Evolutionary conservation across 2,888 invertebrate species (phyloP), one percentile per base, ranked within the genome.

Genomic region (Hecatera dysodea): DNA sequence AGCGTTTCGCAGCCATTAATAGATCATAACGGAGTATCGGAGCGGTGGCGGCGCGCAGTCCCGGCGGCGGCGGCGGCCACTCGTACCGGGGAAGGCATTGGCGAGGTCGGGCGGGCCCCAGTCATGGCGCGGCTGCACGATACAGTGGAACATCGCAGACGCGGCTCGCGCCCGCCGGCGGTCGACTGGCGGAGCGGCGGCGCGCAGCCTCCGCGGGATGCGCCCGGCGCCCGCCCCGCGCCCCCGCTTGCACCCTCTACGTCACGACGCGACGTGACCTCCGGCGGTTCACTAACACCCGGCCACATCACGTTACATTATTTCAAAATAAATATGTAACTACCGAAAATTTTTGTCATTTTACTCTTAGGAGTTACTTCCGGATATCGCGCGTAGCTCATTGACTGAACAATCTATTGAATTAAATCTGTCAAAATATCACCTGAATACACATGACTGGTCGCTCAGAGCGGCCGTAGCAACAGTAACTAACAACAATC

Each of bases 111-210:
- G 97, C 89, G 97, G 96, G 80, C 97, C 97, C 97, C 98, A 98
- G 91, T 97, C 97, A 91, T 97, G 97, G 89, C 97, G 97, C 95
- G 97, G 98, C 95, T 98, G 98, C 91, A 98, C 98, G 89, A 98
- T 98, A 93, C 98, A 98, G 96, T 98, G 98, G 95, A 98, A 98
- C 98, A 98, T 98, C 50, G 72, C 78, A 79, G 82, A 78, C 84
- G 81, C 87, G 78, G 69, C 80, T 72, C 86, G 84, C 84, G 78
- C 82, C 85, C 86, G 87, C 87, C 86, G 87, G 81, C 83, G 81
- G 78, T 81, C 86, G 86, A 81, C 86, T 84, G 86, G 78, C 81
- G 69, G 44, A 62, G 75, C 56, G 33, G 72, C 60, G 83, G 81
- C 87, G 90, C 89, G 86, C 86, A 86, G 85, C 89, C 88, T 85